Conservation (phyloP, 2,888 invertebrate genomes). For the Meliscaeva auricollis region DNA sequence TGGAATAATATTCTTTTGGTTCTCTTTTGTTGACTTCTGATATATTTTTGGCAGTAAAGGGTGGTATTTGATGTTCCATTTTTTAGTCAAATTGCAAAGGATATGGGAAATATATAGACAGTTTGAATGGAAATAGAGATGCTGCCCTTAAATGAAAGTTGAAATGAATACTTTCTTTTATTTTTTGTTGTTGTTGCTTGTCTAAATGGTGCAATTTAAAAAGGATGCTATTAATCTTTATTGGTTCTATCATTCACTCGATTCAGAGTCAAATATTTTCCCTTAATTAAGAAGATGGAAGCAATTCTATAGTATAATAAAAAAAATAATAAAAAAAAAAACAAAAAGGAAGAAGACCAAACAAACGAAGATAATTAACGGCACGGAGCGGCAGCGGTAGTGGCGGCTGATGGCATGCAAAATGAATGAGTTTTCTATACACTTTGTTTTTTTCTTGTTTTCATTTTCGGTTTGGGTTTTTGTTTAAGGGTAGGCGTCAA, state of each 20-base stretch:
- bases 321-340: slow-evolving; percentile 21
- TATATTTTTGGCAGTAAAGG: slow-evolving; percentile 56
- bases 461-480: slow-evolving; percentile 11
- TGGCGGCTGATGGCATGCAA: slow-evolving; percentile 60
- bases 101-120: neutral
- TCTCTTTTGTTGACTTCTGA: slow-evolving; percentile 61
- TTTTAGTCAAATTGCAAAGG: neutral
- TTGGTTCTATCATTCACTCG: slow-evolving; percentile 74
- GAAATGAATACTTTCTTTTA: slow-evolving; percentile 52
- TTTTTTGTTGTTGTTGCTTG: neutral
- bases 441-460: slow-evolving; percentile 16
- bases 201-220: slow-evolving; percentile 62
- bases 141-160: slow-evolving; percentile 52
- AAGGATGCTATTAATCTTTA: slow-evolving; percentile 74
- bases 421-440: slow-evolving; percentile 66
- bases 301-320: slow-evolving; percentile 2
- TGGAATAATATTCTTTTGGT: slow-evolving; percentile 67
- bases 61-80: slow-evolving; percentile 47
- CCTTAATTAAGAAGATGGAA: slow-evolving; percentile 71
- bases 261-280: slow-evolving; percentile 70
- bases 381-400: neutral
- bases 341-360: slow-evolving; percentile 41
- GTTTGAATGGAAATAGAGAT: slow-evolving; percentile 1
- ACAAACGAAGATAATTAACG: slow-evolving; percentile 69
- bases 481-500: slow-evolving; percentile 60